Evolutionary conservation across 2,888 invertebrate species (phyloP), one percentile per base, ranked within the genome.

Genomic region (Orchesella flavescens): DNA sequence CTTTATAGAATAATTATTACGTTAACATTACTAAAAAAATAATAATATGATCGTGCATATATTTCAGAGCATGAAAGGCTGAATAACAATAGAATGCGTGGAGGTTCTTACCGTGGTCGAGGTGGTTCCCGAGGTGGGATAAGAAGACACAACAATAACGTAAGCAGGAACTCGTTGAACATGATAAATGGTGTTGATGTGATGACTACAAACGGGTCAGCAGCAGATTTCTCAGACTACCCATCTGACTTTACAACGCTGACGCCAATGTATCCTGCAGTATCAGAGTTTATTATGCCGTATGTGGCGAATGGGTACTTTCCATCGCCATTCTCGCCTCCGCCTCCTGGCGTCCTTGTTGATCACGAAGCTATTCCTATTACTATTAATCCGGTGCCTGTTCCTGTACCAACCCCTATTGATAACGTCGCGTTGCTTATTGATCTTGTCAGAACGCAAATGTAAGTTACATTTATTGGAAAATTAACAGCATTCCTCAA

Each of bases 221-320:
- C 4, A 21, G 85, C 83, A n/a, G 86, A 83, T n/a, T 87, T 84
- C 71, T 79, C 81, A 13, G 88, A 87, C 61, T 87, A 85, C 57
- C 86, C 87, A 19, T 53, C 86, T 17, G 87, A 88, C 59, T 88
- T 86, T 72, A 86, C 86, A 34, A 86, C 86, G 23, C 61, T 86
- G 13, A 80, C 77, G 34, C 85, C 87, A 1, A 73, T 84, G 15
- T 79, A 68, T 71, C 81, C 81, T 2, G 71, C 44, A 5, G 74
- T 80, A 7, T 44, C 77, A 0, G 85, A 85, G 23, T 88, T 87
- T 75, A 84, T 88, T 4, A 88, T 88, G 88, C 88, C 88, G 44
- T 88, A 88, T 59, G 87, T 87, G 7, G 59, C 72, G 19, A 72
- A 73, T 65, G 71, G 73, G 17, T 72, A 78, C 34, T 73, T 82